Base-by-base conservation (phyloP, 2,113 vertebrate species). In the Neolamprologus sp. region DNA sequence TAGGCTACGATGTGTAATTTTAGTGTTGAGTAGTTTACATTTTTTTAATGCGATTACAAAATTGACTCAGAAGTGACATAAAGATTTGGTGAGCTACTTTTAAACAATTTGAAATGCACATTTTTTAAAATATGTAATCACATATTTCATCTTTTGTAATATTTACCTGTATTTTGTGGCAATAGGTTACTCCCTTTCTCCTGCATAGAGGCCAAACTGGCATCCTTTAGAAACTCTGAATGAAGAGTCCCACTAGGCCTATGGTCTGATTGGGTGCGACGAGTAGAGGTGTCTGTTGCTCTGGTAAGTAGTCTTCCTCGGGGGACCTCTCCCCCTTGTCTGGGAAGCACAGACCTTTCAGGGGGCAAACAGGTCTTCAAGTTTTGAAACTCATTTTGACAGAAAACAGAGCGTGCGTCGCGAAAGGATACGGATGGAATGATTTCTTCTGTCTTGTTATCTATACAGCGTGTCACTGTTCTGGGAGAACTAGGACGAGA, bases 321-420 rank as follows among this genome's bases (percentile, higher is more conserved):
- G 35, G 81, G 68, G 16, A 11, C 23, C 19, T 95, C 93, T 8
- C 73, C 88, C 85, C 83, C 88, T 45, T 21, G 78, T 85, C 85
- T 94, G 17, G 96, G 88, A n/a, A 96, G 89, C 6, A 90, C 89
- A 10, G 91, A 93, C 55, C 89, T 93, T 51, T 86, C 90, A 63
- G 83, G 45, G 6, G 88, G 7, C 28, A 80, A 90, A 6, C 78
- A 17, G 14, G 85, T 5, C 21, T 93, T 60, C 14, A 71, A 54
- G 79, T 90, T 96, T 95, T 5, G 95, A 91, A 55, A 95, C 89
- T 88, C 97, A 87, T 93, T 96, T 0, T 93, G 96, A 93, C 96
- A 97, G 93, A 98, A 98, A 81, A 98, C 95, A 0, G 98, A 97
- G 17, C 19, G 92, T 3, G 96, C 91, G 3, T 97, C 96, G 42